Base-by-base conservation (phyloP, 2,113 vertebrate species). In the Gymnarchus niloticus region DNA sequence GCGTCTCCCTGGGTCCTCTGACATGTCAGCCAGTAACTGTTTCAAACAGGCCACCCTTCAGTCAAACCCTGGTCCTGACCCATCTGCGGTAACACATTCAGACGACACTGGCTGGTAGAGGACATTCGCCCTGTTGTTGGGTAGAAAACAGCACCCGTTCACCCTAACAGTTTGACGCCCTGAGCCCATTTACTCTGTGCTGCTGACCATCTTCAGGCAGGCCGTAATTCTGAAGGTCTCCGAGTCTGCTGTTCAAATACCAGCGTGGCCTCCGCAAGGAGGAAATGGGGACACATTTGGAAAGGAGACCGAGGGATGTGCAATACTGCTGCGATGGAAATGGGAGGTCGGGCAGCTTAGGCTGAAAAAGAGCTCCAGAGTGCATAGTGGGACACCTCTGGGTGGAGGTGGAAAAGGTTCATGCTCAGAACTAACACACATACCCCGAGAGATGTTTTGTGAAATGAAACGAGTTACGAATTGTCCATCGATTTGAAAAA, bases 81-180 rank as follows among this genome's bases (percentile, higher is more conserved):
- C 89, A 89, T 92, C 92, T 86, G 88, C 89, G 91, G 91, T 86
- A 86, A 88, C 91, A 91, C 93, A 91, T 93, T 90, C 84, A 87
- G 56, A 90, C 84, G 87, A 89, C 88, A 84, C 87, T 14, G 88
- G 89, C 91, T 90, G 88, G 88, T 87, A 90, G 89, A 93, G 92
- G 90, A 91, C 91, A 92, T 91, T 90, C 91, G 89, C 88, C 90
- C 84, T 57, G 54, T 87, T 92, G 91, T 93, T 88, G 90, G 85
- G 81, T 83, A 87, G 88, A 91, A 91, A 91, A 87, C 41, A 84
- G 51, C 89, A 89, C 86, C 90, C 89, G 88, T 78, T 51, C 51
- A 65, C 76, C 83, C 81, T n/a, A 56, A 4, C 6, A 19, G 57
- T 14, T 37, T 56, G 33, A 10, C 9, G 51, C 49, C 17, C 28